A percentile compares a stretch with the other conserved stretches of the same genome.
phyloP scores from a whole-genome alignment of 1,140 invertebrate genomes.

The Drosophila nebulosa region DNA sequence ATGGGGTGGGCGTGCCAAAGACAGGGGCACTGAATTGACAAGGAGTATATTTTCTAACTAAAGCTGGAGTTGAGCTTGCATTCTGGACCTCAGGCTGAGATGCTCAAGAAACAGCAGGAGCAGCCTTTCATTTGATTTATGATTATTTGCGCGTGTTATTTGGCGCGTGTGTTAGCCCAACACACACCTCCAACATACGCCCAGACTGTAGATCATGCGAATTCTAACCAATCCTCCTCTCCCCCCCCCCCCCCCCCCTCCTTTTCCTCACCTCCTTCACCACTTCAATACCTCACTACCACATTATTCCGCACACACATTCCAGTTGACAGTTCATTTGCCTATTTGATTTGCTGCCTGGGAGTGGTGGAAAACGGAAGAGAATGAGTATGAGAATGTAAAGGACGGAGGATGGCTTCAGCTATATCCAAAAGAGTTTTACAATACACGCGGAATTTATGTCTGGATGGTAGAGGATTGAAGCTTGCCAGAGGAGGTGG shows the following conservation, averaged over 20 bases:
- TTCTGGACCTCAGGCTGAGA: not conserved
- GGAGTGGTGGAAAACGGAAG: not conserved
- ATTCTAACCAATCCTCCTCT: not conserved
- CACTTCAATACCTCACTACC: too few relatives aligned
- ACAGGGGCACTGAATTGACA: constrained; percentile 50
- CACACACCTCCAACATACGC: constrained; percentile 52
- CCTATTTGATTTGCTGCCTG: constrained; percentile 51
- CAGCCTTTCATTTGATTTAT: constrained; percentile 53
- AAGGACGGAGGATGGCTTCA: not conserved
- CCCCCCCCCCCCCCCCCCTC: too few relatives aligned
- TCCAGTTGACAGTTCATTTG: constrained; percentile 78
- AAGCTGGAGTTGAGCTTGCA: not conserved
- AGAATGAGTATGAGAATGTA: not conserved
- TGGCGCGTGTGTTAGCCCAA: constrained; percentile 40
- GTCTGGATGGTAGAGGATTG: constrained; percentile 29
- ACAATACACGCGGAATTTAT: constrained; percentile 55
- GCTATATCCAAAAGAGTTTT: not conserved
- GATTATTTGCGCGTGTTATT: constrained; percentile 68
- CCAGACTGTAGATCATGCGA: constrained; percentile 59
- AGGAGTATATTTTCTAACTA: constrained; percentile 64
- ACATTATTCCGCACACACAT: constrained; percentile 39
- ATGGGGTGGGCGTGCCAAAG: constrained; percentile 66
- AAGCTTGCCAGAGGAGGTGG: constrained; percentile 1
- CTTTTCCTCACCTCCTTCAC: constrained; percentile 1
- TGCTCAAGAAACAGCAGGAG: constrained; percentile 15